Percentiles rank a stretch among this genome's conserved stretches.
Conservation (phyloP, 2,797 vertebrate genomes). For the Phrynocephalus forsythii region DNA sequence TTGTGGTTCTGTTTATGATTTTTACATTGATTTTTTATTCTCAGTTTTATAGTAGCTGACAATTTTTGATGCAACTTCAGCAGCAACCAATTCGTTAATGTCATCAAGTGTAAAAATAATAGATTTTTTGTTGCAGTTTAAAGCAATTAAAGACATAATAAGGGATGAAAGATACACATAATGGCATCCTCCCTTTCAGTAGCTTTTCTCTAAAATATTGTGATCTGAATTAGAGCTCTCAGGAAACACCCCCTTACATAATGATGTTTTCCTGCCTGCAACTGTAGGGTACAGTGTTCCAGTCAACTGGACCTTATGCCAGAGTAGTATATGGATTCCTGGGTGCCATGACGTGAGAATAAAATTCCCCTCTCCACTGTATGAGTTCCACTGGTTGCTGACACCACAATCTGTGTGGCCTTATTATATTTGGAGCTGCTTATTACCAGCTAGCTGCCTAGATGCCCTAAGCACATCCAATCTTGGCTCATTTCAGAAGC, state of each 20-base stretch:
- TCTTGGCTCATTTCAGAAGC: no score
- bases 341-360: not conserved
- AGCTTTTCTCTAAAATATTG: not conserved
- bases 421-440: not conserved
- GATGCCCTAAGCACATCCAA: no score
- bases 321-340: not conserved
- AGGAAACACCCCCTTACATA: not conserved
- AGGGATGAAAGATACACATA: not conserved
- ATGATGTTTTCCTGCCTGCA: not conserved
- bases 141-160: not conserved
- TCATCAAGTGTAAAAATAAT: not conserved
- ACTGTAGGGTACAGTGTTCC: not conserved
- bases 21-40: not conserved
- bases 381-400: not conserved
- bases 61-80: not conserved
- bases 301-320: not conserved
- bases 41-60: not conserved
- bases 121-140: not conserved
- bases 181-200: not conserved
- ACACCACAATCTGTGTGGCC: not conserved
- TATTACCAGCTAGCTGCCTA: not conserved
- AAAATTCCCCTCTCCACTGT: not conserved
- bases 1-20: conserved; percentile 7
- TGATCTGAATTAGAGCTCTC: not conserved
- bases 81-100: conserved; percentile 5